phyloP scores from a whole-genome alignment of 2,797 vertebrate species.

The Sebastes matsubarae region DNA sequence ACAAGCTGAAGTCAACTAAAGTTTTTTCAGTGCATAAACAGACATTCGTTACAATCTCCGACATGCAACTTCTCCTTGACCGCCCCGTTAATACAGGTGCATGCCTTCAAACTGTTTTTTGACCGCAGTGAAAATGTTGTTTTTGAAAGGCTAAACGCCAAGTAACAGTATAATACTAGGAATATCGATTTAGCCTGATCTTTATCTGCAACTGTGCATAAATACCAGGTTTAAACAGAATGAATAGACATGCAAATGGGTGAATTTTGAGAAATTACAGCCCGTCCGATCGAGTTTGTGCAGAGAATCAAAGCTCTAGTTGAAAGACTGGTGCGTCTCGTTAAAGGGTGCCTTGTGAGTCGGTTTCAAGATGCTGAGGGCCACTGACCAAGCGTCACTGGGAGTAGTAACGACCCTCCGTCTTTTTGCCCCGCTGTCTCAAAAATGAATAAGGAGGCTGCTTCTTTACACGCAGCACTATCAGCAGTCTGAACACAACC shows the following conservation, averaged over 20 bases:
- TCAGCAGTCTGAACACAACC: neutral
- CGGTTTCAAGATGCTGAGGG: neutral
- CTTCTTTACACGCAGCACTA: neutral
- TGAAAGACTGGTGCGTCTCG: neutral
- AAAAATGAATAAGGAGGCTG: neutral
- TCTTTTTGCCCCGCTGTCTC: neutral
- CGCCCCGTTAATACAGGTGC: neutral
- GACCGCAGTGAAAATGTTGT: neutral
- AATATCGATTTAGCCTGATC: neutral
- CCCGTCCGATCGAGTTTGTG: neutral
- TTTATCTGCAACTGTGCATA: neutral
- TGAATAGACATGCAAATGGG: neutral
- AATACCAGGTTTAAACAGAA: neutral
- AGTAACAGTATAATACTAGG: neutral
- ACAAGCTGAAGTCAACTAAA: neutral
- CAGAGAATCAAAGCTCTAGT: neutral
- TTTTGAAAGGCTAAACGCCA: neutral
- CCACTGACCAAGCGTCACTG: neutral
- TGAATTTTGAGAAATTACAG: neutral
- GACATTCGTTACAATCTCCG: neutral
- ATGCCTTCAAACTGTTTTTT: neutral
- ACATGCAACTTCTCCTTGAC: neutral
- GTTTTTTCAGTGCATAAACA: neutral
- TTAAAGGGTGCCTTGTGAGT: no score
- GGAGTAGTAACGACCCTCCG: fast-evolving